Percentiles rank a stretch among this genome's conserved stretches.
phyloP scores from a whole-genome alignment of 35 echinoderm and acorn worm genomes.

The Holothuria glaberrima region DNA sequence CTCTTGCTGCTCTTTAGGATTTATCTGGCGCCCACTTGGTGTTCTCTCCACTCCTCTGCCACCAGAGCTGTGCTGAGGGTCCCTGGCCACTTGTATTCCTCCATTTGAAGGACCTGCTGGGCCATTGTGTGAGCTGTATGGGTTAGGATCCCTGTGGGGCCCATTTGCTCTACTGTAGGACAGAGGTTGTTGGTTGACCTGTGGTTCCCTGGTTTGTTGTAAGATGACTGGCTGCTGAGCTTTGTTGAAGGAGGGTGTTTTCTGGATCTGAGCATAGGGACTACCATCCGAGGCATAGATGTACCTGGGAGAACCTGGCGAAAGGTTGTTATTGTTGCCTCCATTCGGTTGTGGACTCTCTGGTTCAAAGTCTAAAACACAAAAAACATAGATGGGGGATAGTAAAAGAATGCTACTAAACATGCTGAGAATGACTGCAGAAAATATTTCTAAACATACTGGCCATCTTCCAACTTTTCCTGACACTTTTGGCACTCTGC shows the following conservation, averaged over 20 bases:
- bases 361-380: conserved; percentile 35
- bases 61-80: not conserved
- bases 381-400: not conserved
- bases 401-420: too few relatives aligned
- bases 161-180: not conserved
- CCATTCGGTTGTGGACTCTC: conserved; percentile 50
- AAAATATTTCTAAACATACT: too few relatives aligned
- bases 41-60: not conserved
- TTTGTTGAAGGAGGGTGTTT: conserved; percentile 65
- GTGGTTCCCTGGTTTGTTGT: conserved; percentile 2
- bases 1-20: conserved; percentile 80
- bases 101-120: conserved; percentile 3
- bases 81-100: conserved; percentile 12
- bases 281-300: conserved; percentile 90
- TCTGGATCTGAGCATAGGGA: conserved; percentile 93
- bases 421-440: too few relatives aligned
- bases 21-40: conserved; percentile 51
- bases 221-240: conserved; percentile 29
- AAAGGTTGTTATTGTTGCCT: conserved; percentile 75
- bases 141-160: conserved; percentile 16
- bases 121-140: conserved; percentile 40
- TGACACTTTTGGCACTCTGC: too few relatives aligned
- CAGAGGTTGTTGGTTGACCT: conserved; percentile 27
- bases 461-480: too few relatives aligned
- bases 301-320: conserved; percentile 65